phyloP scores from a whole-genome alignment of 2,888 invertebrate genomes.

The Rhyacophila evoluta region DNA sequence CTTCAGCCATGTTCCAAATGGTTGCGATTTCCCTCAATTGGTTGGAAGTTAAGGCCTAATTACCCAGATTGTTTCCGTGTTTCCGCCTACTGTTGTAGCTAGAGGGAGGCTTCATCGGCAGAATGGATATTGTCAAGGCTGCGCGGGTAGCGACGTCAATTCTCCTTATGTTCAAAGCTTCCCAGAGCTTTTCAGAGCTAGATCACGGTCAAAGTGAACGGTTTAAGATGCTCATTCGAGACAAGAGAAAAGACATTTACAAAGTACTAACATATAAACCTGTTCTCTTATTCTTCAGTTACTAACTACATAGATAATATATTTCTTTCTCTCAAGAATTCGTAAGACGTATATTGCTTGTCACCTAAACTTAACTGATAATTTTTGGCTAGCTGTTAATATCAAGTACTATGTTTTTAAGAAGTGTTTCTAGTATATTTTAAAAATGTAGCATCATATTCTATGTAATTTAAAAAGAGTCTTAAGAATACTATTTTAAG shows the following conservation, averaged over 20 bases:
- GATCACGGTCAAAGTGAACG: constrained; percentile 6
- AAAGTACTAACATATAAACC: background rate
- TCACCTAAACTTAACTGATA: no score
- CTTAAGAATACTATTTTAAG: no score
- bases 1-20: background rate
- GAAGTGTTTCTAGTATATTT: no score
- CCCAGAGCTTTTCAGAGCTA: background rate
- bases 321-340: no score
- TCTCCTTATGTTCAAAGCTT: background rate
- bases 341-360: no score
- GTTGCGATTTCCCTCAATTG: background rate
- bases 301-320: no score
- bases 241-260: background rate
- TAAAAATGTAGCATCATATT: no score
- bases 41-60: constrained; percentile 21
- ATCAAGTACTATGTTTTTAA: no score
- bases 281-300: no score
- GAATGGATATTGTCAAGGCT: background rate
- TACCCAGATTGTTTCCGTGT: constrained; percentile 22
- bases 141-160: constrained; percentile 1
- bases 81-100: constrained; percentile 4
- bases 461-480: no score
- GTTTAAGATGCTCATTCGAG: background rate
- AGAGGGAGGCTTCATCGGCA: background rate
- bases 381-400: no score